Evolutionary conservation across 1,140 invertebrate genomes (phyloP).

Genomic region (Scaptomyza pallida): DNA sequence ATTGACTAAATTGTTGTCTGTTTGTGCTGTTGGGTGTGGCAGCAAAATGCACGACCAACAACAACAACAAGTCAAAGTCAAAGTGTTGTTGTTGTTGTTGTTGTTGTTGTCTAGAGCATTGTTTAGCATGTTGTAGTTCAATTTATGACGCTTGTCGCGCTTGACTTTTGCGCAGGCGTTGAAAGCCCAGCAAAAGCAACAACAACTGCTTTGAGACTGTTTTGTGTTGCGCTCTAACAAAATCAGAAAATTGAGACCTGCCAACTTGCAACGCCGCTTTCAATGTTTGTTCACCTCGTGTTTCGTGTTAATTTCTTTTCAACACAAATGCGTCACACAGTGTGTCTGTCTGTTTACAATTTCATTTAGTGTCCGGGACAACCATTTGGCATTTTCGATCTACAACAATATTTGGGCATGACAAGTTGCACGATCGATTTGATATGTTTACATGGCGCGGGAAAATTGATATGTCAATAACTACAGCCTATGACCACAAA

Average conservation of each 20-base stretch:
- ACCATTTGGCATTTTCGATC: slow-evolving; percentile 50
- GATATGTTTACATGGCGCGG: slow-evolving; percentile 64
- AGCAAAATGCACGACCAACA: slow-evolving; percentile 65
- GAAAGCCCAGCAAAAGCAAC: slow-evolving; percentile 67
- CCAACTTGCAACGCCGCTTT: slow-evolving; percentile 37
- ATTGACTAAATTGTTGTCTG: slow-evolving; percentile 77
- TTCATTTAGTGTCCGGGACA: slow-evolving; percentile 76
- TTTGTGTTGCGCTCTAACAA: slow-evolving; percentile 37
- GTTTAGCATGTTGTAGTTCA: slow-evolving; percentile 79
- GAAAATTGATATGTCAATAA: slow-evolving; percentile 79
- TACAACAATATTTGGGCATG: slow-evolving; percentile 74
- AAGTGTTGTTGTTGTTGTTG: slow-evolving; percentile 54
- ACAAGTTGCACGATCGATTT: slow-evolving; percentile 78
- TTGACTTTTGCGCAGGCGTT: slow-evolving; percentile 81
- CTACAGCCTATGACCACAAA: slow-evolving; percentile 4
- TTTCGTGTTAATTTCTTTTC: slow-evolving; percentile 76
- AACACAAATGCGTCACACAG: slow-evolving; percentile 69
- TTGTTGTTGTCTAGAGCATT: slow-evolving; percentile 51
- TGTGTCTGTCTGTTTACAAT: slow-evolving; percentile 67
- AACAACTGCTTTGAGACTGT: too few relatives aligned
- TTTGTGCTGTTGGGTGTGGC: slow-evolving; percentile 66
- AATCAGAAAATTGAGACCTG: slow-evolving; percentile 70
- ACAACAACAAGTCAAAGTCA: slow-evolving; percentile 2
- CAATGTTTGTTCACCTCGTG: slow-evolving; percentile 33
- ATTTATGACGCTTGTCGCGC: slow-evolving; percentile 75